These are phyloP conservation scores for Pundamilia nyererei DNA, from an alignment of 2,113 vertebrate species.

Conservation along the genomic window DNA sequence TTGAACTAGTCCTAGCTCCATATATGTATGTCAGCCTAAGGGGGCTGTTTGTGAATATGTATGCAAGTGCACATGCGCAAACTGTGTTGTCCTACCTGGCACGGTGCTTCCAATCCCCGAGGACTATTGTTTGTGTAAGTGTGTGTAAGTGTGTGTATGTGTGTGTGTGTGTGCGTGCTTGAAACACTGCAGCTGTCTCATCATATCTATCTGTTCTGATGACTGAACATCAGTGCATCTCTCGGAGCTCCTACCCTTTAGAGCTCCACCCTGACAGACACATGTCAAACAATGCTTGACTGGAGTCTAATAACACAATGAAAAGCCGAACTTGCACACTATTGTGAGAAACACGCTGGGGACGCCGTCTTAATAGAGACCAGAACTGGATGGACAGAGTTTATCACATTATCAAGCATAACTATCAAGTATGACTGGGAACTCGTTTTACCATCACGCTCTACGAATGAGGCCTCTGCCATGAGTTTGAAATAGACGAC, in stretches of 20 bases:
- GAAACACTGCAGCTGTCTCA: constrained; percentile 49
- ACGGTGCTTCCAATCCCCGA: neutral
- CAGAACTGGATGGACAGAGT: neutral
- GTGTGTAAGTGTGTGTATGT: neutral
- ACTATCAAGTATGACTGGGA: neutral
- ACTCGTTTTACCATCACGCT: neutral
- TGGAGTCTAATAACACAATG: neutral
- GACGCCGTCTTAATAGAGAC: neutral
- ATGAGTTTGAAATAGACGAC: fast-evolving
- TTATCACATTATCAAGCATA: neutral
- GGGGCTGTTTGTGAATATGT: constrained; percentile 1
- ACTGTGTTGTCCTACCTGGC: constrained; percentile 41
- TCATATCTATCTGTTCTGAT: constrained; percentile 31
- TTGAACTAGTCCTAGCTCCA: neutral
- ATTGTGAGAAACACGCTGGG: neutral
- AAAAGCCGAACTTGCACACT: neutral
- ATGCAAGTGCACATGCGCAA: neutral
- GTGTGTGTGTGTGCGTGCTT: neutral
- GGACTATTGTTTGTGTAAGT: neutral
- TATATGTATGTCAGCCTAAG: constrained; percentile 35
- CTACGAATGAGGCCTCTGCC: neutral
- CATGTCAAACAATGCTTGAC: constrained; percentile 13
- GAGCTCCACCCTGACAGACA: constrained; percentile 14
- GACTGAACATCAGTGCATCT: constrained; percentile 35
- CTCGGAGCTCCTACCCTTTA: neutral